Percentiles rank a stretch among this genome's conserved stretches.
Conservation (phyloP, 2,113 vertebrate genomes). For the Otocyon megalotis region DNA sequence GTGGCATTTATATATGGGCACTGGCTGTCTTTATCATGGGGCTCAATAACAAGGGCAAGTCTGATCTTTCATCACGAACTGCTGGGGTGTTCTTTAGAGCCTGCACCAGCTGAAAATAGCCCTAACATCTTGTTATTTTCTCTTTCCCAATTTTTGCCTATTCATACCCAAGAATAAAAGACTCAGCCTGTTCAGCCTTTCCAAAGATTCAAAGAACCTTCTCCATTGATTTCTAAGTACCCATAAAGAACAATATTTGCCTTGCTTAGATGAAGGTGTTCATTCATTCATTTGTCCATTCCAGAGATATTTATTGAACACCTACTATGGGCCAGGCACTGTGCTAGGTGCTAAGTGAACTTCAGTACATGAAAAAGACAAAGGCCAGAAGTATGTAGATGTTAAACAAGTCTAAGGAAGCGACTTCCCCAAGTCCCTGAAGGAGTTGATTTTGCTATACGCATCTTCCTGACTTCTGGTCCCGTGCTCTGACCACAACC, state of each 20-base stretch:
- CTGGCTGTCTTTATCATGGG: slow-evolving; percentile 43
- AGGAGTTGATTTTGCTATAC: slow-evolving; percentile 57
- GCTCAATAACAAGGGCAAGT: slow-evolving; percentile 1
- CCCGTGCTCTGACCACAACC: slow-evolving; percentile 76
- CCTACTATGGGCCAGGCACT: background rate
- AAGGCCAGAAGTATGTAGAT: background rate
- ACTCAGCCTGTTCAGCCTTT: slow-evolving; percentile 52
- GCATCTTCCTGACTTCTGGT: slow-evolving; percentile 75
- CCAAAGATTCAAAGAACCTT: slow-evolving; percentile 32
- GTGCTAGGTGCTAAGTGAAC: background rate
- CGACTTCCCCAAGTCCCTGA: slow-evolving; percentile 40
- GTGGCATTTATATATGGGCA: slow-evolving; percentile 45
- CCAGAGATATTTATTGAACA: background rate
- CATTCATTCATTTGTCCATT: background rate
- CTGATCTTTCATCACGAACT: slow-evolving; percentile 40
- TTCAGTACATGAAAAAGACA: slow-evolving; percentile 13
- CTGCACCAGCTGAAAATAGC: slow-evolving; percentile 66
- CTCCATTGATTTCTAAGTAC: slow-evolving; percentile 46
- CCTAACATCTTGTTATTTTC: slow-evolving; percentile 61
- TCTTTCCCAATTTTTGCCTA: slow-evolving; percentile 63
- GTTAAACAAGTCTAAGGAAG: slow-evolving; percentile 44
- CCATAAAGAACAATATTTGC: background rate
- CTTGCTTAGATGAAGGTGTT: background rate
- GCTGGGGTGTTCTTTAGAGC: slow-evolving; percentile 40
- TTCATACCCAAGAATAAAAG: slow-evolving; percentile 67